Conservation (phyloP, 2,888 invertebrate species). For the Meloe dianella region DNA sequence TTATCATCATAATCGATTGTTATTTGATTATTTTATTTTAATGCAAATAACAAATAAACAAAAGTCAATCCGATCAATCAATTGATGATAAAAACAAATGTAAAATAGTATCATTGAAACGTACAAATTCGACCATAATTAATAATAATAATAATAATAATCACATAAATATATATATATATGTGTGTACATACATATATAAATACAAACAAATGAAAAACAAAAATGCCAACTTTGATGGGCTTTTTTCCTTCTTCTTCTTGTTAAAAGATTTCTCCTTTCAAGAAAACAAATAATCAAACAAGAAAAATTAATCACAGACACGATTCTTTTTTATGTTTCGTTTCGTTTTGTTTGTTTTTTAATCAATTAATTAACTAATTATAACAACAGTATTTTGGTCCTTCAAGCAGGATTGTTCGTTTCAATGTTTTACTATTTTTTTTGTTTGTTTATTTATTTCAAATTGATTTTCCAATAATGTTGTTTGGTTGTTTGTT, state of each 20-base stretch:
- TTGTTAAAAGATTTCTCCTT: too few species aligned
- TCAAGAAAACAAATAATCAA: too few species aligned
- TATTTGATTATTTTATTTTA: background rate
- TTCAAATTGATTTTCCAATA: background rate
- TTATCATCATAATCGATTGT: background rate
- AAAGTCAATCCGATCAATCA: background rate
- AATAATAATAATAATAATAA: too few species aligned
- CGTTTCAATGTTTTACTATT: conserved; percentile 4
- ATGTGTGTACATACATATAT: too few species aligned
- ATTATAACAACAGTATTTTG: too few species aligned
- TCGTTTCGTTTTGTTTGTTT: too few species aligned
- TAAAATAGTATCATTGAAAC: background rate
- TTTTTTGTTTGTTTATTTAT: background rate
- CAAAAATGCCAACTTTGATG: too few species aligned
- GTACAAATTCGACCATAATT: background rate
- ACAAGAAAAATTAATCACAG: background rate
- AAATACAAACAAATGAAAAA: too few species aligned
- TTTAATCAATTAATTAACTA: too few species aligned
- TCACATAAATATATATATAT: too few species aligned
- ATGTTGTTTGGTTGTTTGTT: conserved; percentile 8
- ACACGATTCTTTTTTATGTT: too few species aligned
- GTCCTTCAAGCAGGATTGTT: background rate
- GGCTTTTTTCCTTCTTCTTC: background rate
- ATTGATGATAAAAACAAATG: background rate
- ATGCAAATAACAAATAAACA: too few species aligned